Conservation (phyloP, 2,888 invertebrate genomes). For the Sinotaia quadrata region DNA sequence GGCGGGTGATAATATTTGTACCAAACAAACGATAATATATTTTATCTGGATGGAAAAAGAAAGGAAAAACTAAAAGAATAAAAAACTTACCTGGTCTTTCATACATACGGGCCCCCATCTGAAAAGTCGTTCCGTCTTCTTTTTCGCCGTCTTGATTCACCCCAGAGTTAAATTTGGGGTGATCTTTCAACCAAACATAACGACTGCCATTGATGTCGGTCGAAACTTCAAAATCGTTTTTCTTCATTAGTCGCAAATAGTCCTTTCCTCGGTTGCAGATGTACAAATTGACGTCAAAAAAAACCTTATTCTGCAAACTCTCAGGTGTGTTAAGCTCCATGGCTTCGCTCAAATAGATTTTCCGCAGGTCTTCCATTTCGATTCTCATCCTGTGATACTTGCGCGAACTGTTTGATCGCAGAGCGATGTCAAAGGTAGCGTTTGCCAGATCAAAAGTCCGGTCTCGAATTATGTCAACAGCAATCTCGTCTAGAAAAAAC, state of each 20-base stretch:
- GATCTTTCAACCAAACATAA: conserved; percentile 60
- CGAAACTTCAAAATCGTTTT: conserved; percentile 59
- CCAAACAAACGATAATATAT: neutral
- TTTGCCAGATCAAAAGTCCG: conserved; percentile 53
- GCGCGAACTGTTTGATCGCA: conserved; percentile 44
- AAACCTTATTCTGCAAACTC: conserved; percentile 63
- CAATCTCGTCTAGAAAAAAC: conserved; percentile 54
- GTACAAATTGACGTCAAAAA: conserved; percentile 63
- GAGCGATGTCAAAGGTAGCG: conserved; percentile 50
- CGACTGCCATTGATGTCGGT: conserved; percentile 54
- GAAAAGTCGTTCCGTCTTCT: conserved; percentile 32
- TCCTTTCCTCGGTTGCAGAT: conserved; percentile 65
- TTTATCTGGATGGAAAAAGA: no score
- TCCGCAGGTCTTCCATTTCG: conserved; percentile 58
- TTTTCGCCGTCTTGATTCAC: conserved; percentile 48
- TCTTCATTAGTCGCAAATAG: conserved; percentile 59
- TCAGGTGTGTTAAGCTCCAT: conserved; percentile 60
- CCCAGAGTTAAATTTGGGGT: conserved; percentile 56
- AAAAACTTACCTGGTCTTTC: conserved; percentile 56
- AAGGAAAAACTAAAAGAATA: no score
- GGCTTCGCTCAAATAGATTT: conserved; percentile 59
- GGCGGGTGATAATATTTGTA: neutral
- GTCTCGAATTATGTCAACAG: conserved; percentile 55
- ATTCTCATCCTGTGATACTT: conserved; percentile 58
- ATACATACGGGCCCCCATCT: conserved; percentile 62